These are phyloP conservation scores for Pemphredon lugubris DNA, from an alignment of 2,888 invertebrate genomes.

Conservation along the genomic window DNA sequence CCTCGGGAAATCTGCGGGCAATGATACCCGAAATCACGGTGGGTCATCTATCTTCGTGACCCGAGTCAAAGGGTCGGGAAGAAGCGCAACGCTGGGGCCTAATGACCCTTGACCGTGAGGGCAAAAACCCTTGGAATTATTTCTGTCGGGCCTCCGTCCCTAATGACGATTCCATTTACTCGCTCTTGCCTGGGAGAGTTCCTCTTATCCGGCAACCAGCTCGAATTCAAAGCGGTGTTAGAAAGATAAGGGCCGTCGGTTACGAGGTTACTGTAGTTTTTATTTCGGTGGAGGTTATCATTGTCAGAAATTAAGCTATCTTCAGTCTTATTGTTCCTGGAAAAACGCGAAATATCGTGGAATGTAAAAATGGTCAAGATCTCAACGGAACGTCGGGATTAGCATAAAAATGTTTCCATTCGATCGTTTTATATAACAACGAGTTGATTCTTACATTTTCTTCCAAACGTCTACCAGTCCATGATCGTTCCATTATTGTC, in stretches of 20 bases:
- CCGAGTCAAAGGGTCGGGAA: slow-evolving; percentile 20
- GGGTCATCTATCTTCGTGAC: slow-evolving; percentile 55
- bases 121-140: slow-evolving; percentile 52
- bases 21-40: slow-evolving; percentile 56
- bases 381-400: too few species aligned
- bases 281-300: not conserved
- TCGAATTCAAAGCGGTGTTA: slow-evolving; percentile 6
- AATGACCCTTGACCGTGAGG: slow-evolving; percentile 43
- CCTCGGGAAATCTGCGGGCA: slow-evolving; percentile 28
- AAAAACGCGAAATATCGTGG: not conserved
- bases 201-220: not conserved
- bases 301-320: not conserved
- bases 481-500: too few species aligned
- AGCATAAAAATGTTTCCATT: too few species aligned
- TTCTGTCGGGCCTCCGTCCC: slow-evolving; percentile 26
- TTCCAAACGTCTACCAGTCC: too few species aligned
- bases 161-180: slow-evolving; percentile 58
- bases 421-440: too few species aligned
- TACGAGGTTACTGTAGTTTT: not conserved
- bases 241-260: not conserved
- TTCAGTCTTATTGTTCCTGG: slow-evolving; percentile 19
- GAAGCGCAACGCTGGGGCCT: slow-evolving; percentile 33
- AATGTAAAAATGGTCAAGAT: not conserved
- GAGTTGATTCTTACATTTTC: too few species aligned
- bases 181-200: not conserved